phyloP scores from a whole-genome alignment of 2,797 vertebrate species.

The Alauda arvensis region DNA sequence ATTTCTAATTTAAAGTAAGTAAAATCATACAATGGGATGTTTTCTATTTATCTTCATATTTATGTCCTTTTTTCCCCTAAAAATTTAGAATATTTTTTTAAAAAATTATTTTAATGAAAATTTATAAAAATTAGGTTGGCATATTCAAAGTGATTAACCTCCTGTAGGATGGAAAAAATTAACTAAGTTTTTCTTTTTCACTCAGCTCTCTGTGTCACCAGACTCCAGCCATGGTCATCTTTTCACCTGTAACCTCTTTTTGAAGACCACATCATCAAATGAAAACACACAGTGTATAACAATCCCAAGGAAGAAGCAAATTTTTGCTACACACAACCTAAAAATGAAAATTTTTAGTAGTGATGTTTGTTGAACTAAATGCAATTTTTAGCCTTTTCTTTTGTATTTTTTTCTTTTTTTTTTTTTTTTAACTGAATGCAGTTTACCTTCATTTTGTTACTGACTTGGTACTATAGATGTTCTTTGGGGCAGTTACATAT shows the following conservation, averaged over 20 bases:
- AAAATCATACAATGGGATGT: background rate
- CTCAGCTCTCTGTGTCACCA: conserved; percentile 43
- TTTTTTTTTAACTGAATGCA: background rate
- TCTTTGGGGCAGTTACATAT: background rate
- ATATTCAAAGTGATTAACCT: background rate
- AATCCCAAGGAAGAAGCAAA: conserved; percentile 44
- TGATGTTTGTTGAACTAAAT: conserved; percentile 37
- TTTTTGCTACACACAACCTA: conserved; percentile 29
- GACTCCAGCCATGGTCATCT: conserved; percentile 21
- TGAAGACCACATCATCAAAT: conserved; percentile 14
- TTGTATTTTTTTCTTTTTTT: background rate
- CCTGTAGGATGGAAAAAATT: background rate
- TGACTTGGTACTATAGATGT: background rate
- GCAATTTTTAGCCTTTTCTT: background rate
- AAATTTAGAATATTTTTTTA: rapidly evolving
- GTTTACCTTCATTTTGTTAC: background rate
- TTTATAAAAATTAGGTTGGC: background rate
- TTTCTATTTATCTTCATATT: background rate
- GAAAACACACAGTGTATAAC: conserved; percentile 3
- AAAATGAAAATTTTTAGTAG: conserved; percentile 57
- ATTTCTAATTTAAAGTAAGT: background rate
- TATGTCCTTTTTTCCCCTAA: background rate
- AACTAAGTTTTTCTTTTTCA: background rate
- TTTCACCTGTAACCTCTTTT: conserved; percentile 44
- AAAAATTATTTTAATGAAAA: background rate